Evolutionary conservation across 2,797 vertebrate species (phyloP), one percentile per base, ranked within the genome.

Genomic region (Cuniculus paca): DNA sequence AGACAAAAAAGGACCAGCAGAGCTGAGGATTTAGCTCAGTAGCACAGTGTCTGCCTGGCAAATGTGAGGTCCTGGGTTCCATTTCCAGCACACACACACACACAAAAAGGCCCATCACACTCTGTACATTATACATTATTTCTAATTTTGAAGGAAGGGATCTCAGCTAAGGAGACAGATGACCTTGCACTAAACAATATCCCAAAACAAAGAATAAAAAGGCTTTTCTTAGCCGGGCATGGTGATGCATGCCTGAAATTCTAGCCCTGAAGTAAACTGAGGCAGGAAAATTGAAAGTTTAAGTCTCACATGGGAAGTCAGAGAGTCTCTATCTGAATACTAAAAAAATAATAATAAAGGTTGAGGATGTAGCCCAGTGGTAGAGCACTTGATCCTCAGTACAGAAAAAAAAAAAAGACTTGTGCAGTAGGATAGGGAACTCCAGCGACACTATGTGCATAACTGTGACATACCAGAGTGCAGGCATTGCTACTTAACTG

Each of bases 61-160:
- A 54, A 16, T 5, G 1, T 54, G 52, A 54, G 16, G 16, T 4
- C 52, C 52, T 54, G 52, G 16, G 52, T 52, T 52, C 50, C 12
- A 52, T 14, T 16, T n/a, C n/a, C n/a, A n/a, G n/a, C n/a, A n/a
- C n/a, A n/a, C n/a, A n/a, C n/a, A n/a, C n/a, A n/a, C n/a, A n/a
- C n/a, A n/a, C n/a, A n/a, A n/a, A n/a, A 8, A 80, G 26, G 5
- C 24, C 13, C 13, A 78, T 17, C 0, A 2, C n/a, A 0, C 11
- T 42, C 84, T 91, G 19, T 24, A 81, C 3, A 28, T 82, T 9
- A 36, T 26, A 81, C 3, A 24, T 79, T 9, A 34, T 82, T 56
- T 95, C 34, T 56, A 74, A 65, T 56, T 94, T 85, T 92, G 81
- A 91, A 75, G 75, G 61, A 92, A 65, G n/a, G 24, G n/a, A 56